Evolutionary conservation across 1,140 invertebrate genomes (phyloP).

Genomic region (Ptiloglossa arizonensis): DNA sequence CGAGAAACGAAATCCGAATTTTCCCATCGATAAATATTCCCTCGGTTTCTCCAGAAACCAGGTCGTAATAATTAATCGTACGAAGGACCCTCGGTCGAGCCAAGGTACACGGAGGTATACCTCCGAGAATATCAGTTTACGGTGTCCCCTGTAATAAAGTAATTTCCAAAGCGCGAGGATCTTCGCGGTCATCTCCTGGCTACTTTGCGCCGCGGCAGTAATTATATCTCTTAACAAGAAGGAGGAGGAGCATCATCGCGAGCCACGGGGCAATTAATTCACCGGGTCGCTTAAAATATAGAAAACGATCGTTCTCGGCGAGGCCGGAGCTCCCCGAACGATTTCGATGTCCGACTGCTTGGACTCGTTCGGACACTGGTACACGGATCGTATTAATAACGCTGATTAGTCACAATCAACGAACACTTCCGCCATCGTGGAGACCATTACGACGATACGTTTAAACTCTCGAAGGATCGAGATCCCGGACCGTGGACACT

Average conservation of each 20-base stretch:
- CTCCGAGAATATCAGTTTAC: no score
- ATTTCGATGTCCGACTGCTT: conserved; percentile 15
- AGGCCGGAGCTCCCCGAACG: neutral
- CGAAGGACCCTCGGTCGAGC: no score
- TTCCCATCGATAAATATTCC: no score
- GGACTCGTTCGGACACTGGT: conserved; percentile 6
- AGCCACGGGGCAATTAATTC: neutral
- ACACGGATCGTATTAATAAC: conserved; percentile 15
- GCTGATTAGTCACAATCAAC: conserved; percentile 47
- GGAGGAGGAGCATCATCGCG: neutral
- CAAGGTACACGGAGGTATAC: no score
- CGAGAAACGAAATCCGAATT: no score
- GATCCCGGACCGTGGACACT: neutral
- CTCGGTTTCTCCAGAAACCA: no score
- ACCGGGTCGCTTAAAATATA: conserved; percentile 5
- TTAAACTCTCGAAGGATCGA: neutral
- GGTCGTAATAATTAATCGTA: no score
- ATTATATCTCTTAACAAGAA: neutral
- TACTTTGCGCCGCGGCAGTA: no score
- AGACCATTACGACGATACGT: neutral
- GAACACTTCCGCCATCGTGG: conserved; percentile 23
- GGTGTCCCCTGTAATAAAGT: no score
- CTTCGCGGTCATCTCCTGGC: no score
- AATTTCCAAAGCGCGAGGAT: no score
- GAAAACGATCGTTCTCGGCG: conserved; percentile 16